Evolutionary conservation across 2,797 vertebrate species (phyloP), one percentile per base, ranked within the genome.

Genomic region (Bothrops alternatus): DNA sequence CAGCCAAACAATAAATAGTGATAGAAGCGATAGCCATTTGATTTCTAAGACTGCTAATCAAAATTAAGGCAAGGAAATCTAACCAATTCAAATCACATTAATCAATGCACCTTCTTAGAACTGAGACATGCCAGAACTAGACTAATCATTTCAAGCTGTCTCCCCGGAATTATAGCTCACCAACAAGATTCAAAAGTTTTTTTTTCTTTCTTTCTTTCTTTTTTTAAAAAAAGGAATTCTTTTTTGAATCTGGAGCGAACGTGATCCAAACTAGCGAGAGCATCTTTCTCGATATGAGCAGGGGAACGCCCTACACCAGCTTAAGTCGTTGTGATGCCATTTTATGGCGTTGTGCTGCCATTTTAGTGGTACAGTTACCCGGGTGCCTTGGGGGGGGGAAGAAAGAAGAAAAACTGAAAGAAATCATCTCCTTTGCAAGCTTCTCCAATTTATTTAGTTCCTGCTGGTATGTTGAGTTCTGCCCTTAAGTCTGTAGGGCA

Each of bases 331-430:
- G 2, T 93, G 92, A 97, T 96, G 96, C 97, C 97, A 98, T 98
- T 97, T 97, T 96, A 95, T 97, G 90, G 92, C 92, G 93, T 93
- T 96, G 87, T 4, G 61, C 97, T 97, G 97, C 97, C 97, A 97
- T 97, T 96, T 98, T 97, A 97, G 96, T 93, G 93, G 82, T 0
- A 0, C 47, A 90, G 90, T 94, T 91, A 87, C 93, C 94, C 3
- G 47, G 0, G 3, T 47, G 32, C 28, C 26, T 93, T 3, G 60
- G 23, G 23, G 13, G 5, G 2, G n/a, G 1, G 1, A 57, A 0
- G 1, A 47, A 4, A 56, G 0, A 65, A 0, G 2, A 28, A 16
- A 56, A 0, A 94, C 86, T 89, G 55, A 93, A 87, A 90, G 50
- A 82, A 0, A 0, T 2, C 4, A 69, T 86, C 78, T 94, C 91